Conservation (phyloP, 2,888 invertebrate species). For the Diabrotica balteata region DNA sequence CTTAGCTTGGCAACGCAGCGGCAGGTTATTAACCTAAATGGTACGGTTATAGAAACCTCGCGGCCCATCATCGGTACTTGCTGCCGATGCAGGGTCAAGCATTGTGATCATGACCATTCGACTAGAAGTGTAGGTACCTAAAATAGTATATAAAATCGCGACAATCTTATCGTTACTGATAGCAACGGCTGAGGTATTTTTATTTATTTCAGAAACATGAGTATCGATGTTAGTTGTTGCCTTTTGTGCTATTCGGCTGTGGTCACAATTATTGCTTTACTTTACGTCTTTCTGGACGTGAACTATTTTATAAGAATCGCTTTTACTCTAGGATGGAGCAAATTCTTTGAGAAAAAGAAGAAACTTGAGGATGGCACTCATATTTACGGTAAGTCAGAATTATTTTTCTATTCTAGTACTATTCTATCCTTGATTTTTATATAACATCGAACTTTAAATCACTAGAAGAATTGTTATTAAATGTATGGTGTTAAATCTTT, state of each 20-base stretch:
- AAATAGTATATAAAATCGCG: not conserved
- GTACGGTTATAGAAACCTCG: constrained; percentile 2
- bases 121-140: not conserved
- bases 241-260: constrained; percentile 57
- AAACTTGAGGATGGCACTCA: constrained; percentile 74
- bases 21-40: constrained; percentile 14
- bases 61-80: not conserved
- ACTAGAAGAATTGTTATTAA: too few relatives aligned
- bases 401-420: not conserved
- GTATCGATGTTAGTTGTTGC: constrained; percentile 36
- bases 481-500: too few relatives aligned
- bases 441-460: too few relatives aligned
- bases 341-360: constrained; percentile 73
- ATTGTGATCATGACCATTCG: constrained; percentile 1
- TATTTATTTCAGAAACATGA: constrained; percentile 35
- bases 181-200: not conserved
- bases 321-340: constrained; percentile 74
- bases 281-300: constrained; percentile 79
- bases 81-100: not conserved
- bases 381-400: constrained; percentile 72
- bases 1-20: constrained; percentile 8
- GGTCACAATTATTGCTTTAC: constrained; percentile 60
- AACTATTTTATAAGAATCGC: constrained; percentile 78
- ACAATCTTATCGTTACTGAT: too few relatives aligned
- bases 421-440: not conserved